Percentiles rank a stretch among this genome's conserved stretches.
These are phyloP conservation scores for Lanius collurio DNA, from an alignment of 2,113 vertebrate species.

Conservation along the genomic window DNA sequence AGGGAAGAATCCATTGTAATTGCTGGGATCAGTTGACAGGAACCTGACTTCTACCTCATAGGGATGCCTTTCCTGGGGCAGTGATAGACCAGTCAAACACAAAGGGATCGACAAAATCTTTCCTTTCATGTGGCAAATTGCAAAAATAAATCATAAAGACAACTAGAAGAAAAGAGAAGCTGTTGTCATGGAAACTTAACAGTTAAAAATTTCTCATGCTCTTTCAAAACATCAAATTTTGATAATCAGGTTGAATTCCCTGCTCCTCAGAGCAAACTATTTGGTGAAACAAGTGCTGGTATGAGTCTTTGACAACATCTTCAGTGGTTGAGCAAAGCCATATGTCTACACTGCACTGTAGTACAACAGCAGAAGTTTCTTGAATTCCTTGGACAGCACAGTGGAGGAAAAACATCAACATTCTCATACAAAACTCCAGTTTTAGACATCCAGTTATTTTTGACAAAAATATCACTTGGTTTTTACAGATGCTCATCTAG, in stretches of 20 bases:
- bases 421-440: not conserved
- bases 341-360: not conserved
- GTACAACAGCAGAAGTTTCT: not conserved
- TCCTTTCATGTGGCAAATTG: not conserved
- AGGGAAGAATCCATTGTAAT: not conserved
- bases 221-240: conserved; percentile 32
- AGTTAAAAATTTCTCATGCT: conserved; percentile 18
- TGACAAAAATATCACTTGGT: not conserved
- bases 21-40: not conserved
- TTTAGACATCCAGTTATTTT: not conserved
- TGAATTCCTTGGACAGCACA: not conserved
- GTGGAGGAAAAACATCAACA: not conserved
- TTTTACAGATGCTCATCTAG: not conserved
- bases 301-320: not conserved
- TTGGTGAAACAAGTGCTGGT: conserved; percentile 3
- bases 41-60: not conserved
- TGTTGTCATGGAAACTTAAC: conserved; percentile 45
- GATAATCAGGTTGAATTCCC: conserved; percentile 34
- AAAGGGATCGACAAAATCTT: not conserved
- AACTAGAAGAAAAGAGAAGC: not conserved
- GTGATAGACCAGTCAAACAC: not conserved
- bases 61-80: not conserved
- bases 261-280: not conserved
- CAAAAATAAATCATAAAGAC: conserved; percentile 14
- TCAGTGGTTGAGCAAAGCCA: not conserved